Percentiles rank a stretch among this genome's conserved stretches.
phyloP scores from a whole-genome alignment of 35 echinoderm and acorn worm species.

The Amphiura filiformis region DNA sequence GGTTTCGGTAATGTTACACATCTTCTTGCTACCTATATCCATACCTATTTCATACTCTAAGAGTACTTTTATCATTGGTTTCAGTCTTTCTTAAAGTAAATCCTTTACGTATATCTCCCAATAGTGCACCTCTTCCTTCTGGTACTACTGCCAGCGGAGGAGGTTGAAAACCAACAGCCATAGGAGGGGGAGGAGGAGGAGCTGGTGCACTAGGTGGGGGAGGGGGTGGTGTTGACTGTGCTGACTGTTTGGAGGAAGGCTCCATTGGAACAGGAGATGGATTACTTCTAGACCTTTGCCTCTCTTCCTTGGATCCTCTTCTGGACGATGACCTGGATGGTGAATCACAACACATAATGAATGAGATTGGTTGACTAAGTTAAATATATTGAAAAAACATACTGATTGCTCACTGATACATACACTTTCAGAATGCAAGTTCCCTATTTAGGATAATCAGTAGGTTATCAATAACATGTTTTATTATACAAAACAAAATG shows the following conservation, averaged over 20 bases:
- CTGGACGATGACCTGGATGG: background rate
- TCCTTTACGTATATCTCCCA: conserved; percentile 26
- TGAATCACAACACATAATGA: too few relatives aligned
- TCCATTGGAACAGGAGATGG: background rate
- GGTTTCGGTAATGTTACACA: too few relatives aligned
- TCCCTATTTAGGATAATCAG: too few relatives aligned
- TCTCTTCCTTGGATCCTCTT: background rate
- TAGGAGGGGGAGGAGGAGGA: conserved; percentile 10
- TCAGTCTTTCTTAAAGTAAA: background rate
- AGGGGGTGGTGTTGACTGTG: background rate
- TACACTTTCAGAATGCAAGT: too few relatives aligned
- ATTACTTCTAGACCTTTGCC: background rate
- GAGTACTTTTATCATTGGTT: background rate
- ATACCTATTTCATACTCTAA: background rate
- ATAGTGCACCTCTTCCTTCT: background rate
- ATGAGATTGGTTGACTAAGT: too few relatives aligned
- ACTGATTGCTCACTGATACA: too few relatives aligned
- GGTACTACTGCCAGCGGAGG: background rate
- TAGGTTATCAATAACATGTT: too few relatives aligned
- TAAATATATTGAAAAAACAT: too few relatives aligned
- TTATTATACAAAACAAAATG: too few relatives aligned
- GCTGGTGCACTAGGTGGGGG: background rate
- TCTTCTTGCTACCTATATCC: too few relatives aligned
- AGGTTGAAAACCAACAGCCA: background rate
- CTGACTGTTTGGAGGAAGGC: background rate